A percentile compares a stretch with the other conserved stretches of the same genome.
phyloP scores from a whole-genome alignment of 2,888 invertebrate species.

The Loripinus fragilis region DNA sequence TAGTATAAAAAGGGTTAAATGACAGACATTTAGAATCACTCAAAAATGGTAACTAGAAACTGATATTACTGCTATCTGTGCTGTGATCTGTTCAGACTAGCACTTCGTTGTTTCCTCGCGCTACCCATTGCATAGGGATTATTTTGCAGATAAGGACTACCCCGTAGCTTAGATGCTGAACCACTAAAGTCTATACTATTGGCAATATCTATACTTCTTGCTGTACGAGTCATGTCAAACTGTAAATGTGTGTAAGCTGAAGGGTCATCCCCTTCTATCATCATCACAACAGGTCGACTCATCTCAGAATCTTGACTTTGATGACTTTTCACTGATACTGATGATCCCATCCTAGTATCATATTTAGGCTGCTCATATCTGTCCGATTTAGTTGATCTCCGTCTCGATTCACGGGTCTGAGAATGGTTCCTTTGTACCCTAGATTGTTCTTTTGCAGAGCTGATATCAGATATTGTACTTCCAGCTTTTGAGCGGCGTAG shows the following conservation, averaged over 20 bases:
- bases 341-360: not conserved
- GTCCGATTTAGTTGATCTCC: not conserved
- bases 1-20: no score
- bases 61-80: not conserved
- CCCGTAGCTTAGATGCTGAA: not conserved
- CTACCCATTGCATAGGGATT: not conserved
- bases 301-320: constrained; percentile 6
- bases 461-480: not conserved
- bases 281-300: not conserved
- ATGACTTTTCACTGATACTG: not conserved
- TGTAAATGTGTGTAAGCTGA: not conserved
- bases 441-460: not conserved
- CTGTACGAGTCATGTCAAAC: not conserved
- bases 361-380: not conserved
- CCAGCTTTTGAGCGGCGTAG: not conserved
- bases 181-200: constrained; percentile 14
- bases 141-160: not conserved
- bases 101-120: constrained; percentile 9
- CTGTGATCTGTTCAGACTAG: constrained; percentile 14
- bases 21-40: no score
- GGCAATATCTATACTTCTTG: constrained; percentile 4
- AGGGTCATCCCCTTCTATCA: not conserved
- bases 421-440: not conserved
- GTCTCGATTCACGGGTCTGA: not conserved
- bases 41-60: no score